Percentiles rank a stretch among this genome's conserved stretches.
These are phyloP conservation scores for Bombyx mandarina DNA, from an alignment of 1,140 invertebrate species.

Conservation along the genomic window DNA sequence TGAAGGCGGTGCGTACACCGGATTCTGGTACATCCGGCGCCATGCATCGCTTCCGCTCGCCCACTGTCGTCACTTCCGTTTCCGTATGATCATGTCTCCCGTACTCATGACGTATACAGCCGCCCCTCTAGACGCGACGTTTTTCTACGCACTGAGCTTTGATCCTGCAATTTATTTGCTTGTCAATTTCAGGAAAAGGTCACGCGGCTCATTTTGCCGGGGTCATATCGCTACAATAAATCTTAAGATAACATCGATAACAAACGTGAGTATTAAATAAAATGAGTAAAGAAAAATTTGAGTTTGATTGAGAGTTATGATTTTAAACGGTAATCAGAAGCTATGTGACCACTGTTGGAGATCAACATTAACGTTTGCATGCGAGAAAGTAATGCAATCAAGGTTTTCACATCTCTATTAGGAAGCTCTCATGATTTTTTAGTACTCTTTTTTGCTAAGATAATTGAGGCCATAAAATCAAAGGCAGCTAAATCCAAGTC, in stretches of 20 bases:
- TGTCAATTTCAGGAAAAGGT: constrained; percentile 64
- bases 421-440: too few species aligned
- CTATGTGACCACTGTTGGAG: too few species aligned
- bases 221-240: constrained; percentile 12
- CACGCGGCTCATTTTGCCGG: constrained; percentile 40
- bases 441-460: too few species aligned
- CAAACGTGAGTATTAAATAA: neutral
- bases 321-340: too few species aligned
- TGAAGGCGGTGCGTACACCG: constrained; percentile 46
- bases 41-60: constrained; percentile 49
- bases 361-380: too few species aligned
- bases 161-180: constrained; percentile 64
- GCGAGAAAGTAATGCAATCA: too few species aligned
- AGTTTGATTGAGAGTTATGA: too few species aligned
- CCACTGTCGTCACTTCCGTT: constrained; percentile 50
- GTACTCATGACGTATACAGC: constrained; percentile 26
- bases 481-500: too few species aligned
- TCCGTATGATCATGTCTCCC: constrained; percentile 37
- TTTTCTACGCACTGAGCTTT: constrained; percentile 47
- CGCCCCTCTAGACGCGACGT: constrained; percentile 41
- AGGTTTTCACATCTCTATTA: too few species aligned
- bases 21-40: constrained; percentile 54
- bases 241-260: constrained; percentile 5
- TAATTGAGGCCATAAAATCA: too few species aligned
- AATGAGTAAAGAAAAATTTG: too few species aligned